These are phyloP conservation scores for Exephanes ischioxanthus DNA, from an alignment of 2,888 invertebrate genomes.

Conservation along the genomic window DNA sequence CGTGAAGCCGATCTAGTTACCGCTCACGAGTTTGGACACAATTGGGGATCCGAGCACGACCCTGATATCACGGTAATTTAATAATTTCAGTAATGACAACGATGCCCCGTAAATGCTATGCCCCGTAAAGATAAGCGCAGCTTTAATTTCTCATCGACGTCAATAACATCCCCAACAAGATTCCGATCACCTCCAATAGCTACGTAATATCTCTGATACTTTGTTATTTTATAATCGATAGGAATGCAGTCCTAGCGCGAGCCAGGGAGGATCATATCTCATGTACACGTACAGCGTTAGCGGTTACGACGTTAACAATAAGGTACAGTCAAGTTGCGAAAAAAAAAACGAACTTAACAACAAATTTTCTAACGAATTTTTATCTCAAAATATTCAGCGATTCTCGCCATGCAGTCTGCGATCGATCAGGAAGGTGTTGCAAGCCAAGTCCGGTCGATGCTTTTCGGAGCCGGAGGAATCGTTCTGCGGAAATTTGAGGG, in stretches of 20 bases:
- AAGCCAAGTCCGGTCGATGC: slow-evolving; percentile 96
- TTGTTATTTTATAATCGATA: slow-evolving; percentile 64
- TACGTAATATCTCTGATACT: background rate
- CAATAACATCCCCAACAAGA: background rate
- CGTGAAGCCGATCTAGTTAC: slow-evolving; percentile 98
- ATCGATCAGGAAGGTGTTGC: slow-evolving; percentile 96
- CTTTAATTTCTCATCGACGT: background rate
- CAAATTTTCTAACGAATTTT: slow-evolving; percentile 22
- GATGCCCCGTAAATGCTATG: no score
- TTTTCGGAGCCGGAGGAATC: slow-evolving; percentile 98
- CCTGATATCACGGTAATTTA: slow-evolving; percentile 91
- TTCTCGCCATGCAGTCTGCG: slow-evolving; percentile 98
- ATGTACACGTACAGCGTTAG: slow-evolving; percentile 99
- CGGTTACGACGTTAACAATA: slow-evolving; percentile 98
- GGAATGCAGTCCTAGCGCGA: slow-evolving; percentile 97
- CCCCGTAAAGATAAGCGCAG: background rate
- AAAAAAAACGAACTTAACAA: slow-evolving; percentile 42
- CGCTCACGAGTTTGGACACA: slow-evolving; percentile 98
- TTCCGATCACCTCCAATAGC: background rate
- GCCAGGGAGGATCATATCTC: slow-evolving; percentile 97
- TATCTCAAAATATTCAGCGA: slow-evolving; percentile 87
- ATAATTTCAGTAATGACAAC: background rate
- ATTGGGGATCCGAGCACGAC: slow-evolving; percentile 99
- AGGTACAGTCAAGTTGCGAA: slow-evolving; percentile 86
- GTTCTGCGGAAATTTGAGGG: slow-evolving; percentile 97